phyloP scores from a whole-genome alignment of 2,113 vertebrate genomes.

The Cyanistes caeruleus region DNA sequence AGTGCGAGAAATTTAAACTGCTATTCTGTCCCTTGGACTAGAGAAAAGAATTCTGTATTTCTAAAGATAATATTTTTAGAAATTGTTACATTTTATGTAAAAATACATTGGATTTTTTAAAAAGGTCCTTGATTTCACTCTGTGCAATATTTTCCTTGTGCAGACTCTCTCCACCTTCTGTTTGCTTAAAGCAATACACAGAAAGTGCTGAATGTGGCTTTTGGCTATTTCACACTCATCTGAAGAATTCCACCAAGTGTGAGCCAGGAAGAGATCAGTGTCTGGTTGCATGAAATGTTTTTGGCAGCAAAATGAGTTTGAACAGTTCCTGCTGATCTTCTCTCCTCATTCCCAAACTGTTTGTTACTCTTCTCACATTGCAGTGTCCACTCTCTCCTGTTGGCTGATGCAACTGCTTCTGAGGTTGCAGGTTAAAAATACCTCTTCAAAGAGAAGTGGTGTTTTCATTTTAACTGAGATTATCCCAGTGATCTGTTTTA shows the following conservation, averaged over 20 bases:
- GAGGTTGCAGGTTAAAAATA: constrained; percentile 33
- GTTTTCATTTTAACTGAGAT: neutral
- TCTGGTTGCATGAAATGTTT: neutral
- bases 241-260: neutral
- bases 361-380: neutral
- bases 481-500: neutral
- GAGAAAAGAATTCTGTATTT: neutral
- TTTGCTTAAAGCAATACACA: neutral
- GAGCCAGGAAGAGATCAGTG: neutral
- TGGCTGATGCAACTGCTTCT: constrained; percentile 28
- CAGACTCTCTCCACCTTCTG: neutral
- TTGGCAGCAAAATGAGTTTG: neutral
- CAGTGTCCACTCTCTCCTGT: neutral
- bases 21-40: neutral
- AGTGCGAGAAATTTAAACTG: neutral
- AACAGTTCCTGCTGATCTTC: neutral
- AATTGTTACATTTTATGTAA: neutral
- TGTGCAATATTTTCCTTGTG: neutral
- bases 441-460: neutral
- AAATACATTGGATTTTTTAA: neutral
- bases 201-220: neutral
- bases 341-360: neutral
- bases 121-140: neutral
- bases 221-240: neutral
- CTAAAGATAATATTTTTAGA: neutral